A percentile compares a stretch with the other conserved stretches of the same genome.
Conservation (phyloP, 2,113 vertebrate genomes). For the Excalfactoria chinensis region DNA sequence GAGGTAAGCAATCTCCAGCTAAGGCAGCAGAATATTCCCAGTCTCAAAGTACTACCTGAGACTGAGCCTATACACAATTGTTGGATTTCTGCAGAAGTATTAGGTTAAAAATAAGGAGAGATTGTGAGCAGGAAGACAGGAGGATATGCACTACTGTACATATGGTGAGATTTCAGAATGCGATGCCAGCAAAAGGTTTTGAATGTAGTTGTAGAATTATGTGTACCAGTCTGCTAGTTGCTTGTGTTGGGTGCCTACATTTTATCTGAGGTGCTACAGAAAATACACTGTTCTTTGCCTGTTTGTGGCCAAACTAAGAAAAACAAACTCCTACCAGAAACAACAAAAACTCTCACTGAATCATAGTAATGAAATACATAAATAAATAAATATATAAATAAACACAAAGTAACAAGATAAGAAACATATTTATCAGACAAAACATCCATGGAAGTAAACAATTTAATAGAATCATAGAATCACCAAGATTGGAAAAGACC, state of each 20-base stretch:
- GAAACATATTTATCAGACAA: neutral
- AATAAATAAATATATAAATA: neutral
- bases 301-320: neutral
- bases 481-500: too few species aligned
- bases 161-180: neutral
- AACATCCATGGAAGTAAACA: neutral
- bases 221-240: accelerated
- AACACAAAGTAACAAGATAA: neutral
- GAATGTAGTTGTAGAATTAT: neutral
- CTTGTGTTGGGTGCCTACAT: accelerated
- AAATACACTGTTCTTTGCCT: neutral
- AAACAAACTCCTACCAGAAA: neutral
- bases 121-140: neutral
- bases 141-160: neutral
- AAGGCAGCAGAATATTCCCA: neutral
- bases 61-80: neutral
- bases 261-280: neutral
- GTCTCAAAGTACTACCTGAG: neutral
- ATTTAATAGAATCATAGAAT: neutral
- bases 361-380: neutral
- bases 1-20: neutral
- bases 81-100: neutral
- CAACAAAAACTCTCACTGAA: neutral
- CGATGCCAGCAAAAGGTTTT: neutral
- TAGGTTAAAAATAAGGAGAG: neutral